Conservation (phyloP, 2,888 invertebrate genomes). For the Oasisia sp. region DNA sequence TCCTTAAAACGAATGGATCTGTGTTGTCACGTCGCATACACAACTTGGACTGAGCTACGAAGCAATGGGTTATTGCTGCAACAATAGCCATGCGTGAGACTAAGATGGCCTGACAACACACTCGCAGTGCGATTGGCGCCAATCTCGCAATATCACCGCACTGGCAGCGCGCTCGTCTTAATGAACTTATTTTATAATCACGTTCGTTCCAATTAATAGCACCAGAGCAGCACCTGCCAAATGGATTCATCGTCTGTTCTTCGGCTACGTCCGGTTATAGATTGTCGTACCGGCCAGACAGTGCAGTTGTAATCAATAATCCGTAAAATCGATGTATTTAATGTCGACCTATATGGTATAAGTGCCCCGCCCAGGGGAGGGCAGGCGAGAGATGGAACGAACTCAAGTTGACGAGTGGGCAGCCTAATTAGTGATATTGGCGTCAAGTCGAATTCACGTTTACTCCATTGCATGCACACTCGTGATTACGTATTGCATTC, state of each 20-base stretch:
- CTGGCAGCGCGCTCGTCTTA: neutral
- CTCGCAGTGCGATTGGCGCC: neutral
- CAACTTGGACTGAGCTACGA: neutral
- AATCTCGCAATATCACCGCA: neutral
- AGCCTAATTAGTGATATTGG: constrained; percentile 4
- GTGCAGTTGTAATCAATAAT: neutral
- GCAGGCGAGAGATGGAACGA: neutral
- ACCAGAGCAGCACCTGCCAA: neutral
- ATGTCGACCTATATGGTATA: neutral
- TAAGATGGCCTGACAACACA: neutral
- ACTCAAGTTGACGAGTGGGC: neutral
- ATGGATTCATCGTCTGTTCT: constrained; percentile 17
- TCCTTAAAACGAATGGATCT: neutral
- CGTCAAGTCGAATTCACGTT: neutral
- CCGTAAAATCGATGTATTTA: constrained; percentile 13
- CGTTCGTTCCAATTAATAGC: constrained; percentile 13
- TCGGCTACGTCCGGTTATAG: constrained; percentile 4
- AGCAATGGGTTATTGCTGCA: neutral
- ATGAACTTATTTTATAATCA: constrained; percentile 17
- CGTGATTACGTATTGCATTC: neutral
- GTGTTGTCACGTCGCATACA: neutral
- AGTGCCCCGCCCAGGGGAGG: neutral
- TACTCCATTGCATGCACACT: neutral
- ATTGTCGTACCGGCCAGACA: neutral
- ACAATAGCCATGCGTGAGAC: neutral